A percentile compares a stretch with the other conserved stretches of the same genome.
Evolutionary conservation across 1,140 invertebrate genomes (phyloP).

Genomic region (Anagrus nilaparvatae): DNA sequence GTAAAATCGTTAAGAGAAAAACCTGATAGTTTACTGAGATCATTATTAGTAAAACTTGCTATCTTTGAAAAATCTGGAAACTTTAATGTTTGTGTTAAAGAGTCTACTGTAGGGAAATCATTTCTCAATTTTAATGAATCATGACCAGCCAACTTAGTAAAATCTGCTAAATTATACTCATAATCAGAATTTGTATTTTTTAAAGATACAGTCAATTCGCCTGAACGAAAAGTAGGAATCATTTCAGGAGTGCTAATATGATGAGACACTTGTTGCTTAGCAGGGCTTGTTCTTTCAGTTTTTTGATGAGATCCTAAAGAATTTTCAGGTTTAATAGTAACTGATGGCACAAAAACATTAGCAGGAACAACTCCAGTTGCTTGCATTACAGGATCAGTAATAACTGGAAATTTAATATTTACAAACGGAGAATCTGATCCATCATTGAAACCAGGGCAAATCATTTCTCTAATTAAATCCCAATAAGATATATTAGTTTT

Average conservation of each 20-base stretch:
- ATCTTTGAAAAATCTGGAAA: conserved; percentile 32
- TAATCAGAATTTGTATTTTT: conserved; percentile 37
- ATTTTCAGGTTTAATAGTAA: conserved; percentile 35
- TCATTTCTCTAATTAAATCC: conserved; percentile 40
- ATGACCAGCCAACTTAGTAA: conserved; percentile 26
- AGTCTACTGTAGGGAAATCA: conserved; percentile 34
- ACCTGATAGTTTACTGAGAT: conserved; percentile 34
- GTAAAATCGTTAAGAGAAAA: conserved; percentile 37
- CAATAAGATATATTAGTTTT: conserved; percentile 36
- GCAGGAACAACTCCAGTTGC: conserved; percentile 23
- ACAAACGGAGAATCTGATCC: conserved; percentile 24
- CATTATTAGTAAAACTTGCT: conserved; percentile 29
- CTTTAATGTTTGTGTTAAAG: conserved; percentile 32
- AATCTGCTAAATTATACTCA: conserved; percentile 25
- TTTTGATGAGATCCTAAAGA: conserved; percentile 33
- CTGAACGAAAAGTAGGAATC: conserved; percentile 34
- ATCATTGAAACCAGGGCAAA: conserved; percentile 35
- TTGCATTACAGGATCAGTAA: conserved; percentile 30
- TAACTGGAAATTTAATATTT: conserved; percentile 34
- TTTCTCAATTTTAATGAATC: conserved; percentile 22
- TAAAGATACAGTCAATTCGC: conserved; percentile 37
- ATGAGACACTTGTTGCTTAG: conserved; percentile 24
- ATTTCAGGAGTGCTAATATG: conserved; percentile 27
- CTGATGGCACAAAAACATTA: conserved; percentile 36
- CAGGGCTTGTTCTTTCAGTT: conserved; percentile 29